phyloP scores from a whole-genome alignment of 2,888 invertebrate genomes.

The Andrena chrysosceles region DNA sequence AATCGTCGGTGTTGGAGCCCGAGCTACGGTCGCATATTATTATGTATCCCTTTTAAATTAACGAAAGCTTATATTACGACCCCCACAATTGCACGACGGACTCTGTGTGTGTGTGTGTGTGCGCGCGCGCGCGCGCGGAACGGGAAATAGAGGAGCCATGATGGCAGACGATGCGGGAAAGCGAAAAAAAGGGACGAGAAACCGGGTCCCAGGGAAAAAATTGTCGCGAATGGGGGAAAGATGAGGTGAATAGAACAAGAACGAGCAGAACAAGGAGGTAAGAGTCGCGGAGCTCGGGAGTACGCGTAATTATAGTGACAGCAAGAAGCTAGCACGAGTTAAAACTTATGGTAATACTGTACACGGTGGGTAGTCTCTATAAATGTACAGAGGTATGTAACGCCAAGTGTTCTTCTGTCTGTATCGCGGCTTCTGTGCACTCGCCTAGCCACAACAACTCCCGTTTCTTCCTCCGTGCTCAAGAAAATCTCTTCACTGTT shows the following conservation, averaged over 20 bases:
- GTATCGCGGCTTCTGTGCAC: constrained; percentile 18
- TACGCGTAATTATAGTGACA: constrained; percentile 76
- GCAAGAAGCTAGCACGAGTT: constrained; percentile 73
- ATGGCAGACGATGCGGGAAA: constrained; percentile 36
- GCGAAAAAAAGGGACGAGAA: constrained; percentile 48
- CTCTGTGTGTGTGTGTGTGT: constrained; percentile 18
- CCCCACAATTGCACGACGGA: constrained; percentile 54
- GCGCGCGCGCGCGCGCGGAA: neutral
- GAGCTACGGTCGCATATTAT: constrained; percentile 62
- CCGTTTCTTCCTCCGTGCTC: constrained; percentile 10
- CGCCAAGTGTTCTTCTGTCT: constrained; percentile 50
- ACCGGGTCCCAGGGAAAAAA: constrained; percentile 32
- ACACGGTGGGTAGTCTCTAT: constrained; percentile 51
- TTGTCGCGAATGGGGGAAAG: constrained; percentile 41
- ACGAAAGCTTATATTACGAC: constrained; percentile 68
- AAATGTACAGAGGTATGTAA: constrained; percentile 54
- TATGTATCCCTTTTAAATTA: constrained; percentile 71
- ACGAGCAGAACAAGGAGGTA: constrained; percentile 17
- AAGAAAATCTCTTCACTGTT: constrained; percentile 29
- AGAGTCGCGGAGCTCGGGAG: constrained; percentile 66
- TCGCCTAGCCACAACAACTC: constrained; percentile 35
- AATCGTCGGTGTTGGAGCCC: constrained; percentile 3
- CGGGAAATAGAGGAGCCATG: constrained; percentile 22
- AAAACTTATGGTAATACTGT: constrained; percentile 76
- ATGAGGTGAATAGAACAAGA: constrained; percentile 32